Evolutionary conservation across 2,113 vertebrate species (phyloP), one percentile per base, ranked within the genome.

Genomic region (Suncus etruscus): DNA sequence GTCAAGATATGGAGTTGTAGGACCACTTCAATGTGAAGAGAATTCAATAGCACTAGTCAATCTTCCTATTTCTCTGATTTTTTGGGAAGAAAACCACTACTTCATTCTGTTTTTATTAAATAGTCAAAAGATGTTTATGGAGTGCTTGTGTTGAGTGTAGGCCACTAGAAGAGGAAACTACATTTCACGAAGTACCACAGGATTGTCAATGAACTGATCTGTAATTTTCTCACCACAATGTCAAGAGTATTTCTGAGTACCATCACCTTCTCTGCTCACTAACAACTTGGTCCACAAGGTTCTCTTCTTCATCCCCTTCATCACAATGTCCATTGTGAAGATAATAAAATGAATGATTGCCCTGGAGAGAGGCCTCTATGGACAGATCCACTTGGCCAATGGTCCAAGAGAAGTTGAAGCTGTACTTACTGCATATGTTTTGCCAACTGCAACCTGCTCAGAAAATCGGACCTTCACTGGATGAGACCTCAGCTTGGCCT

Each of bases 381-480:
- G 66, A n/a, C 25, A 45, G 39, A 47, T 31, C 11, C 47, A 87
- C 61, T 51, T 83, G 70, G 50, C 77, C 58, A 58, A 77, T 22
- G 50, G 20, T 31, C 5, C 4, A 63, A 58, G 3, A 77, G 31
- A 48, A 87, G 84, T 25, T 32, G 83, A 76, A 70, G 86, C 31
- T 86, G 91, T 22, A 99, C 99, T 99, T 98, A 99, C 99, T 98
- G 98, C 97, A 97, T 99, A 98, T 78, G 98, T 98, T 98, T 99
- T 98, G 90, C 99, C 99, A 96, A 99, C 97, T 78, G 99, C 98
- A 97, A 99, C 99, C 97, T 99, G 98, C 98, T 99, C 99, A 73
- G 99, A 99, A 98, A 99, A 99, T 96, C 99, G 98, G 96, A 99
- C 99, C 97, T 99, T 99, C 32, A 96, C 98, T 0, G 99, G 99